These are phyloP conservation scores for Oncorhynchus keta DNA, from an alignment of 2,113 vertebrate genomes.

Conservation along the genomic window DNA sequence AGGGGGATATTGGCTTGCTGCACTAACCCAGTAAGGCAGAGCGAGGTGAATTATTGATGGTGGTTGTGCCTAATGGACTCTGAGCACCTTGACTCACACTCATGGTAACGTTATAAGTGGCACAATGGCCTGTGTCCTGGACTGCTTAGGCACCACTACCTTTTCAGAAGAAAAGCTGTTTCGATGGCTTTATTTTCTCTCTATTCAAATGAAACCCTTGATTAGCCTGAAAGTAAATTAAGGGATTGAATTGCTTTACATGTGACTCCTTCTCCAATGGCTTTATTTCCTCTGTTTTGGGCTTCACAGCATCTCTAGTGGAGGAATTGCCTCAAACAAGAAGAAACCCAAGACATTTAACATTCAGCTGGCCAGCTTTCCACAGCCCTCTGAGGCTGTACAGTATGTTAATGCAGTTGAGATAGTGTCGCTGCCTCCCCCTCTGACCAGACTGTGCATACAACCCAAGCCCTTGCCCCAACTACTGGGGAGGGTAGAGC, in stretches of 20 bases:
- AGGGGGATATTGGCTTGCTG: neutral
- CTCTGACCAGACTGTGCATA: slow-evolving; percentile 47
- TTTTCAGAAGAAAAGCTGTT: neutral
- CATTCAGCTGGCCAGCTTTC: slow-evolving; percentile 51
- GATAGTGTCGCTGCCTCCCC: slow-evolving; percentile 42
- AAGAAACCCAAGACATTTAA: slow-evolving; percentile 59
- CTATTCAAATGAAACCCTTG: neutral
- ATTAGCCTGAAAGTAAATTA: neutral
- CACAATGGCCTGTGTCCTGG: neutral
- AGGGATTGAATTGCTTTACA: slow-evolving; percentile 31
- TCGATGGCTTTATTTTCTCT: slow-evolving; percentile 16
- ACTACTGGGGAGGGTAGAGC: slow-evolving; percentile 43
- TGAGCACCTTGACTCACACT: slow-evolving; percentile 44
- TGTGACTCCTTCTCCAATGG: neutral
- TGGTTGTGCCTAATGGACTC: slow-evolving; percentile 63
- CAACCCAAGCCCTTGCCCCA: slow-evolving; percentile 29
- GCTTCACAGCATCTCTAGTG: neutral
- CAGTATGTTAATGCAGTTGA: slow-evolving; percentile 66
- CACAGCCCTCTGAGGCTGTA: slow-evolving; percentile 57
- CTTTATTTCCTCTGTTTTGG: neutral
- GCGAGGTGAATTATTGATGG: slow-evolving; percentile 72
- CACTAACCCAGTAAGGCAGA: slow-evolving; percentile 63
- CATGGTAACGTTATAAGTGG: slow-evolving; percentile 49
- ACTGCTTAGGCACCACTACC: neutral
- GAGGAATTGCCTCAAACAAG: slow-evolving; percentile 28